A percentile compares a stretch with the other conserved stretches of the same genome.
phyloP scores from a whole-genome alignment of 2,888 invertebrate species.

The Drosophila kuntzei region DNA sequence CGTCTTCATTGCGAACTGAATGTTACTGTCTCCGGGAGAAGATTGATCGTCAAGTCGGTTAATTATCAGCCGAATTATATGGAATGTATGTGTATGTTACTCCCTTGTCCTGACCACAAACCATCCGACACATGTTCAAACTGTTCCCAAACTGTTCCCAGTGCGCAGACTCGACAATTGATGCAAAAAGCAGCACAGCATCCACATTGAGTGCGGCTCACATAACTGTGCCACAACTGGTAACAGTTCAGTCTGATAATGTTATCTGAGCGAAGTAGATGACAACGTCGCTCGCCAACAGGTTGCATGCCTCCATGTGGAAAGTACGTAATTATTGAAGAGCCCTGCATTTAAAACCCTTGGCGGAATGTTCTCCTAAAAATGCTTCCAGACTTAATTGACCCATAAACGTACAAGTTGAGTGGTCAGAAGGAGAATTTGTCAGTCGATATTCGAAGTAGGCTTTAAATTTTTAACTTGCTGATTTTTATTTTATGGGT shows the following conservation, averaged over 20 bases:
- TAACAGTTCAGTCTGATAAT: conserved; percentile 32
- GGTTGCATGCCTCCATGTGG: conserved; percentile 24
- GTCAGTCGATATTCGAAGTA: background rate
- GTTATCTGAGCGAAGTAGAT: conserved; percentile 20
- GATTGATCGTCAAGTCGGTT: conserved; percentile 49
- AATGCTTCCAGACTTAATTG: conserved; percentile 37
- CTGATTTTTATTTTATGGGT: conserved; percentile 4
- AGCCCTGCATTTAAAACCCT: conserved; percentile 1
- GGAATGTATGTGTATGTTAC: conserved; percentile 22
- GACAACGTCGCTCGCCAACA: conserved; percentile 26
- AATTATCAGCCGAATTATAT: conserved; percentile 55
- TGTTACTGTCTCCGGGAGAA: conserved; percentile 19
- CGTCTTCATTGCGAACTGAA: conserved; percentile 11
- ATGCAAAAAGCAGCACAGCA: conserved; percentile 56
- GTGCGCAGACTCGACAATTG: conserved; percentile 52
- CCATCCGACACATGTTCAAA: conserved; percentile 8
- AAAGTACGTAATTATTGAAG: conserved; percentile 30
- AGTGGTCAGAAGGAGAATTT: conserved; percentile 10
- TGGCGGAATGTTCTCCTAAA: conserved; percentile 2
- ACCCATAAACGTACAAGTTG: conserved; percentile 33
- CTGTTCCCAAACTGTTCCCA: conserved; percentile 37
- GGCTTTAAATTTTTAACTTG: conserved; percentile 11
- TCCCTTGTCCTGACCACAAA: background rate
- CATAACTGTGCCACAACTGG: conserved; percentile 6
- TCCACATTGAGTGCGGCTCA: conserved; percentile 54